Conservation (phyloP, 1,140 invertebrate genomes). For the Drosophila kurseongensis region DNA sequence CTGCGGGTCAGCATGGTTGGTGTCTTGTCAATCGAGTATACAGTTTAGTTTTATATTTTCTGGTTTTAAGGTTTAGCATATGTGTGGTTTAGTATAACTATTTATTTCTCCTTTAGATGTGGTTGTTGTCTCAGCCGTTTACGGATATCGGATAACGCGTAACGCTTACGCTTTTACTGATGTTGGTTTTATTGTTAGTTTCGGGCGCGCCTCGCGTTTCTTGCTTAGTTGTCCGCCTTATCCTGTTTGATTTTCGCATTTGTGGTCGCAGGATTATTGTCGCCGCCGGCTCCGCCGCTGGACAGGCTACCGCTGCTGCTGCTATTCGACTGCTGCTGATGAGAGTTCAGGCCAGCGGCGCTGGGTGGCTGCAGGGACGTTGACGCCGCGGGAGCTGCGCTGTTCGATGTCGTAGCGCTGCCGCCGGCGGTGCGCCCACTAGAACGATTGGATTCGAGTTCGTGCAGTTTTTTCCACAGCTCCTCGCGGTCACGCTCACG, state of each 20-base stretch:
- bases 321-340: slow-evolving; percentile 84
- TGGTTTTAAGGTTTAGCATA: slow-evolving; percentile 68
- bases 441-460: slow-evolving; percentile 87
- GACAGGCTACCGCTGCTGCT: slow-evolving; percentile 69
- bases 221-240: slow-evolving; percentile 65
- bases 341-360: slow-evolving; percentile 70
- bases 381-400: slow-evolving; percentile 50
- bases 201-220: slow-evolving; percentile 62
- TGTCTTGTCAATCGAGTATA: slow-evolving; percentile 81
- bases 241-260: slow-evolving; percentile 73
- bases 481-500: slow-evolving; percentile 97
- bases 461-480: slow-evolving; percentile 95
- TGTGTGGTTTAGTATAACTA: slow-evolving; percentile 51
- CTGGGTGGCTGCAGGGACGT: slow-evolving; percentile 60
- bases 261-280: slow-evolving; percentile 83
- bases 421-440: slow-evolving; percentile 75
- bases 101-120: slow-evolving; percentile 35
- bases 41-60: slow-evolving; percentile 68
- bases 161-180: slow-evolving; percentile 49
- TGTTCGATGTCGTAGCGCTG: slow-evolving; percentile 70
- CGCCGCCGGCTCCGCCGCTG: slow-evolving; percentile 65
- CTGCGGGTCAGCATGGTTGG: slow-evolving; percentile 55
- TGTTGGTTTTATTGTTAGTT: slow-evolving; percentile 53
- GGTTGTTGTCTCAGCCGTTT: slow-evolving; percentile 22
- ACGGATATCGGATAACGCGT: slow-evolving; percentile 29